phyloP scores from a whole-genome alignment of 1,140 invertebrate species.

The Pogonus chalceus region DNA sequence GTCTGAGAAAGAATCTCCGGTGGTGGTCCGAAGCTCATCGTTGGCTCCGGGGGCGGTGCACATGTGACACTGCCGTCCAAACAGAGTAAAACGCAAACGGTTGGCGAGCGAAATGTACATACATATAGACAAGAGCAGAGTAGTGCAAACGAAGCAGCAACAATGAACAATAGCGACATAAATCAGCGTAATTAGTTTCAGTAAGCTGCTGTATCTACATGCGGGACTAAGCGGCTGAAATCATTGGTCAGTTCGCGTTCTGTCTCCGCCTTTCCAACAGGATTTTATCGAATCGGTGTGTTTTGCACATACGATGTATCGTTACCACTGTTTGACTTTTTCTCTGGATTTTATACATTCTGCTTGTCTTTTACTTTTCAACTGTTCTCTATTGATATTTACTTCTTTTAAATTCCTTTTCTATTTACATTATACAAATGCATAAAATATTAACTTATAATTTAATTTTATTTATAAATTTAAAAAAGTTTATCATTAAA shows the following conservation, averaged over 20 bases:
- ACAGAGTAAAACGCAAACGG: slow-evolving; percentile 15
- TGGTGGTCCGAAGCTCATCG: neutral
- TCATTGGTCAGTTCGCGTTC: slow-evolving; percentile 32
- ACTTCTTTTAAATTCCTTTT: neutral
- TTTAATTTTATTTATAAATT: neutral
- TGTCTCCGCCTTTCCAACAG: slow-evolving; percentile 31
- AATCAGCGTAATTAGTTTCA: slow-evolving; percentile 58
- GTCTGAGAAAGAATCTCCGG: neutral
- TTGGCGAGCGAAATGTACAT: slow-evolving; percentile 14
- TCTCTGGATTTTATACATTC: no score
- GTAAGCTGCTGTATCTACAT: slow-evolving; percentile 36
- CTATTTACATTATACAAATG: neutral
- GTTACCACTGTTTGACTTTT: neutral
- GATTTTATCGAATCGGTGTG: slow-evolving; percentile 25
- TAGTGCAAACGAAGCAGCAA: slow-evolving; percentile 36
- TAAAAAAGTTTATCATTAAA: no score
- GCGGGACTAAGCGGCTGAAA: slow-evolving; percentile 27
- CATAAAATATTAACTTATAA: neutral
- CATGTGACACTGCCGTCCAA: neutral
- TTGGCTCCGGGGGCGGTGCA: neutral
- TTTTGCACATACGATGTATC: neutral
- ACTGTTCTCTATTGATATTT: no score
- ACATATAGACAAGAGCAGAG: slow-evolving; percentile 12
- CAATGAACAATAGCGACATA: slow-evolving; percentile 56
- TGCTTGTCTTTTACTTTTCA: no score